Base-by-base conservation (phyloP, 2,888 invertebrate species). In the Chymomyza fuscimana region DNA sequence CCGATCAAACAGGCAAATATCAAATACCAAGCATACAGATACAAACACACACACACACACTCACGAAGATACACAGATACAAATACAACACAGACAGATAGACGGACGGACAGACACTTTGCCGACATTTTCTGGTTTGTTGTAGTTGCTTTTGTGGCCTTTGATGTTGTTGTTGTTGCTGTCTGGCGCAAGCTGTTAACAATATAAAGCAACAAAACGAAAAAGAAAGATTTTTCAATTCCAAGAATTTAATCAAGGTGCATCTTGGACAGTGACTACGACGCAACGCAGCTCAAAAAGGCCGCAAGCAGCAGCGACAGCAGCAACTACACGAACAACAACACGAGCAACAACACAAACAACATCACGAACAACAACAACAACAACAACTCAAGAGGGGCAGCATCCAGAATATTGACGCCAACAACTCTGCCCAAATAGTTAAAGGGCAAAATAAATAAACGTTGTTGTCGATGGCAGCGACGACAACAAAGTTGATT, bases 201-300 rank as follows among this genome's bases (percentile, higher is more conserved):
- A 46, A 46, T 46, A 46, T 46, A 46, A 46, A 46, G 60, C 60
- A 36, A 16, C n/a, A 16, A 16, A 60, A 12, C 29, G 32, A 36
- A 15, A n/a, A 16, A 15, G 36, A 25, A 63, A 72, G 70, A 69
- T 65, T 77, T 77, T 76, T 84, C 74, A 70, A 69, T 84, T 81
- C 81, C 82, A 72, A 77, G 81, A 81, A 81, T 81, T 81, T 81
- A 81, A 81, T 81, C 82, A 81, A 81, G 84, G 84, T 84, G 81
- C 81, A 81, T 77, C 77, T 77, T 46, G 40, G 12, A 10, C 40
- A 12, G 40, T 12, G 40, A 46, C 40, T 46, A 12, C 40, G 12
- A 12, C 46, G 72, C 32, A 7, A 4, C 32, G 32, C 32, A 32
- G 16, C 76, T 69, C 60, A 72, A 70, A 78, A 70, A 69, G 66